A percentile compares a stretch with the other conserved stretches of the same genome.
Evolutionary conservation across 2,888 invertebrate genomes (phyloP).

Genomic region (Boloria euphrosyne): DNA sequence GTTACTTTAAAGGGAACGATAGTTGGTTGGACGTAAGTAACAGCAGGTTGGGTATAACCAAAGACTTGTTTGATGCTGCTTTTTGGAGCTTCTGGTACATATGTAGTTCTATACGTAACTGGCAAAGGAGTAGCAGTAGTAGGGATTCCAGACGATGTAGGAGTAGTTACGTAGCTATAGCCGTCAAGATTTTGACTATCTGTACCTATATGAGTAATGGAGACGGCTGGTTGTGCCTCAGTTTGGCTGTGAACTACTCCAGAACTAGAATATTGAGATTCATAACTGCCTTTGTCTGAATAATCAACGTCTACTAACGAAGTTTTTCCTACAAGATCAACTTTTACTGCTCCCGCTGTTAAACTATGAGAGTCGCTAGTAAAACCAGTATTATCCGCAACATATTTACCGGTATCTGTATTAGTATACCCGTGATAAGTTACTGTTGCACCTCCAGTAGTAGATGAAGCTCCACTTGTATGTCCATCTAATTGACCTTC

Average conservation of each 20-base stretch:
- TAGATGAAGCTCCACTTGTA: conserved; percentile 42
- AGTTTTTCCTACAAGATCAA: conserved; percentile 76
- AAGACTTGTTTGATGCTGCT: conserved; percentile 72
- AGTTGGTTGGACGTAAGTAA: conserved; percentile 71
- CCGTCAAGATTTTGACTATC: conserved; percentile 64
- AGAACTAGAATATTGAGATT: conserved; percentile 44
- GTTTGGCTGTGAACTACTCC: conserved; percentile 47
- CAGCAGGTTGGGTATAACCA: conserved; percentile 67
- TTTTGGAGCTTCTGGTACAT: conserved; percentile 65
- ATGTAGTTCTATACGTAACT: conserved; percentile 68
- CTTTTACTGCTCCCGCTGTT: conserved; percentile 75
- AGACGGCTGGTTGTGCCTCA: conserved; percentile 65
- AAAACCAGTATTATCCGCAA: conserved; percentile 59
- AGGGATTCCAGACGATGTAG: conserved; percentile 71
- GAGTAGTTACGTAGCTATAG: conserved; percentile 66
- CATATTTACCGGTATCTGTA: conserved; percentile 60
- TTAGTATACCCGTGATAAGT: conserved; percentile 50
- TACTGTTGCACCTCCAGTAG: conserved; percentile 30
- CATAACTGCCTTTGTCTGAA: conserved; percentile 56
- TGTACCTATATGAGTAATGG: conserved; percentile 68
- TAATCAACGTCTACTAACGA: conserved; percentile 67
- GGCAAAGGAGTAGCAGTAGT: conserved; percentile 72
- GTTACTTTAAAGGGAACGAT: conserved; percentile 57
- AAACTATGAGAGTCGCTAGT: conserved; percentile 69
- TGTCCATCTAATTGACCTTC: conserved; percentile 59